These are phyloP conservation scores for Pilophorus perplexus DNA, from an alignment of 2,888 invertebrate species.

Conservation along the genomic window DNA sequence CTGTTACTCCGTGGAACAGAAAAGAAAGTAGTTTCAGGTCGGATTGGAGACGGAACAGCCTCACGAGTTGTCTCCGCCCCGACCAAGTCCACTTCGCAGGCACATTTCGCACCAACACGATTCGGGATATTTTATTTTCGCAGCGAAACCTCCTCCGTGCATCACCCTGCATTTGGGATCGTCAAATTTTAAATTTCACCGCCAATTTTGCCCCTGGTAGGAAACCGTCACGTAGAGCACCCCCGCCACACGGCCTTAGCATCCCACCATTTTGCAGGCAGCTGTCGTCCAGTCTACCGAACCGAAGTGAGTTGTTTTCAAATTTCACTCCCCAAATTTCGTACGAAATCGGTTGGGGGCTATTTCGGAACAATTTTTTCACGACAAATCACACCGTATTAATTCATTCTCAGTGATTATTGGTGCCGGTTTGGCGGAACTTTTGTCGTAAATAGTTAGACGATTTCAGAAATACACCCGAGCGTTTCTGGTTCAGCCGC, in stretches of 20 bases:
- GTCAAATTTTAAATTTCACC: too few relatives aligned
- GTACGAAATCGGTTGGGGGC: background rate
- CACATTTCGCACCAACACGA: too few relatives aligned
- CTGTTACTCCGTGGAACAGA: too few relatives aligned
- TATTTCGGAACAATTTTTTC: too few relatives aligned
- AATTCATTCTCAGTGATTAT: background rate
- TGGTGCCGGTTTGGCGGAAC: background rate
- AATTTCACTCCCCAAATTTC: background rate
- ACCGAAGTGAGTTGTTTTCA: background rate
- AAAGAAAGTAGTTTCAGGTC: too few relatives aligned
- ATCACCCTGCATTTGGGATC: too few relatives aligned
- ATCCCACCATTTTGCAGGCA: constrained; percentile 34
- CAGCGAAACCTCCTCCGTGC: too few relatives aligned
- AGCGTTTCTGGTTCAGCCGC: constrained; percentile 37
- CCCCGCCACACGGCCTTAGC: constrained; percentile 19
- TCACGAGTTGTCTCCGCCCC: too few relatives aligned
- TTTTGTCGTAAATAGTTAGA: background rate
- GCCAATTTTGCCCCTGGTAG: background rate
- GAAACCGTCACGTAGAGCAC: constrained; percentile 23
- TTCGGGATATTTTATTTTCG: too few relatives aligned
- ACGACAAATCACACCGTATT: too few relatives aligned
- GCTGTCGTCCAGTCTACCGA: background rate
- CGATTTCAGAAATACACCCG: constrained; percentile 12
- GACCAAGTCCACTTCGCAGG: too few relatives aligned
- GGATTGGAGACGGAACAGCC: too few relatives aligned